Evolutionary conservation across 2,113 vertebrate genomes (phyloP), one percentile per base, ranked within the genome.

Genomic region (Salvelinus sp.): DNA sequence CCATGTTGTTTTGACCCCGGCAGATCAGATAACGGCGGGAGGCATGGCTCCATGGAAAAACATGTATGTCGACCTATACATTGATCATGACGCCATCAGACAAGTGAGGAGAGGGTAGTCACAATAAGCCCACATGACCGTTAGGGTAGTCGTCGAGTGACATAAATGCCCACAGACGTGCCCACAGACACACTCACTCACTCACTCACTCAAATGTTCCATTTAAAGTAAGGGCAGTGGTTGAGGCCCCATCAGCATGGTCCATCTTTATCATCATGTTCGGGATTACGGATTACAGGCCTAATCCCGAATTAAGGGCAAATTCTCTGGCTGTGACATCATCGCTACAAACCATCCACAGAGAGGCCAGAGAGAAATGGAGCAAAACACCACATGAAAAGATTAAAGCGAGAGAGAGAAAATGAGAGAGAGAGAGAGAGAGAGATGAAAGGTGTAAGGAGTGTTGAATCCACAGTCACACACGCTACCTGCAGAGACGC

Each of bases 401-500:
- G 38, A 44, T 7, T 14, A 68, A 13, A 67, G 28, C 0, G 30
- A 67, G 65, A 33, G 27, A 38, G 16, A 28, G 12, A 67, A 23
- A 14, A 27, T 30, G 65, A 44, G 30, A 44, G 7, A 47, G 67
- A 22, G 67, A 22, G 30, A 38, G 67, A 38, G 30, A 69, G 18
- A 44, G 1, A 44, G 67, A 69, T 47, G 54, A 44, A 30, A 20
- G 13, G 69, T 54, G 69, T 9, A 22, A 71, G 69, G 48, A 23
- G 16, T 25, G 63, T 67, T 44, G 9, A 44, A 44, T 44, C 38
- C 38, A 44, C 25, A 28, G 6, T 44, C 38, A 10, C 9, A 67
- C 28, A 30, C 75, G 13, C 22, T 96, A 99, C 97, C 97, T 98
- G 97, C 97, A 87, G 97, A 99, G 83, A 98, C 95, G 16, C 96